Base-by-base conservation (phyloP, 2,113 vertebrate genomes). In the Seriola rivoliana region DNA sequence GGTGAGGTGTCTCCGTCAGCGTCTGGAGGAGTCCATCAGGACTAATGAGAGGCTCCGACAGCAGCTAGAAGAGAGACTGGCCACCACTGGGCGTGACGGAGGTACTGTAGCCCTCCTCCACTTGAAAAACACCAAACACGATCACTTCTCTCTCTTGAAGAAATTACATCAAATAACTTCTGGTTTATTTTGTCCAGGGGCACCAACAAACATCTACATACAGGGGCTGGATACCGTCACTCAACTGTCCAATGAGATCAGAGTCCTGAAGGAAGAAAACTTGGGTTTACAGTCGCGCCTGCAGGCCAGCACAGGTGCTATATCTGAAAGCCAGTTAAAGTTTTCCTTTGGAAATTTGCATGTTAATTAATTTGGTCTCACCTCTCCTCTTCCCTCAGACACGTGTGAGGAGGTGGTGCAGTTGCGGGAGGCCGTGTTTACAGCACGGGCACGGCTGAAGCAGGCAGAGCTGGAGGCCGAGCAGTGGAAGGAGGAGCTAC, bases 21-120 rank as follows among this genome's bases (percentile, higher is more conserved):
- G 95, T 48, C 94, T 99, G 2, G 97, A 98, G 79, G 97, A 99
- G 81, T 98, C 98, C 78, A 98, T 99, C 79, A 95, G 96, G 83
- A 97, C 95, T 73, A 98, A 99, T 0, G 96, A 99, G 89, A 95
- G 95, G 19, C 96, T 99, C 29, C 91, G 97, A 60, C 95, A 96
- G 87, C 98, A 99, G 93, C 95, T 99, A 13, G 96, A 98, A 40
- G 90, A 92, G 46, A 94, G 96, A 55, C 94, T 99, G 77, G 92
- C 95, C 40, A 89, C 91, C 0, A 40, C 90, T 0, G 10, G 94
- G 65, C 95, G 91, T 1, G 92, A 93, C 3, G 93, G 81, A 0
- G 96, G 97, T 98, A 84, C 19, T 17, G 3, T 1, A 93, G 14
- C 13, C 38, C 36, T 50, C 54, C 54, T 32, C 42, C 38, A 62